phyloP scores from a whole-genome alignment of 2,888 invertebrate species.

The Axea sp. region DNA sequence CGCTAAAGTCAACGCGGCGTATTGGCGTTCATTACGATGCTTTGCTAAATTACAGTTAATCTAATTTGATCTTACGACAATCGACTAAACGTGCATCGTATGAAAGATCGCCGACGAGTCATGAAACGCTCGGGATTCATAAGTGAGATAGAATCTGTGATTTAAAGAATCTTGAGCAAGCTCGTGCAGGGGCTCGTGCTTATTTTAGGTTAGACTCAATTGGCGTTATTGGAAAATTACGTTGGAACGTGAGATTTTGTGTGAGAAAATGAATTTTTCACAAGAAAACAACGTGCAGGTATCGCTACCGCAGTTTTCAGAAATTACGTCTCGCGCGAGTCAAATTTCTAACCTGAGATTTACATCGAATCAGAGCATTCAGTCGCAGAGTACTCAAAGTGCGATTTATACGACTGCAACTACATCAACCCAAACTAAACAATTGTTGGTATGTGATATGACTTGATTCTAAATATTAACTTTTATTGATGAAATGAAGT shows the following conservation, averaged over 20 bases:
- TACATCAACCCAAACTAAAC: slow-evolving; percentile 69
- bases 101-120: slow-evolving; percentile 7
- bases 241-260: slow-evolving; percentile 3
- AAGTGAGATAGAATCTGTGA: slow-evolving; percentile 17
- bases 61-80: slow-evolving; percentile 64
- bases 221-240: slow-evolving; percentile 35
- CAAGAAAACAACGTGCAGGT: slow-evolving; percentile 70
- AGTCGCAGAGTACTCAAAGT: slow-evolving; percentile 68
- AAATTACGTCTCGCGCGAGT: slow-evolving; percentile 70
- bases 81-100: slow-evolving; percentile 24
- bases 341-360: slow-evolving; percentile 66
- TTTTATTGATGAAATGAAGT: too few relatives aligned
- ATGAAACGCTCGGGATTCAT: slow-evolving; percentile 10
- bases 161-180: slow-evolving; percentile 14
- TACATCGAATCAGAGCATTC: slow-evolving; percentile 63
- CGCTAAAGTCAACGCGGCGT: slow-evolving; percentile 66
- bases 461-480: too few relatives aligned
- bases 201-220: slow-evolving; percentile 64
- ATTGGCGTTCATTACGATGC: slow-evolving; percentile 67
- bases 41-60: slow-evolving; percentile 56
- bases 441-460: slow-evolving; percentile 69
- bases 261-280: slow-evolving; percentile 73
- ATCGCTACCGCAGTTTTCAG: slow-evolving; percentile 75
- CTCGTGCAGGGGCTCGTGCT: slow-evolving; percentile 10
- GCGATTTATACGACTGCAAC: slow-evolving; percentile 72